Base-by-base conservation (phyloP, 2,888 invertebrate species). In the Apeira syringaria region DNA sequence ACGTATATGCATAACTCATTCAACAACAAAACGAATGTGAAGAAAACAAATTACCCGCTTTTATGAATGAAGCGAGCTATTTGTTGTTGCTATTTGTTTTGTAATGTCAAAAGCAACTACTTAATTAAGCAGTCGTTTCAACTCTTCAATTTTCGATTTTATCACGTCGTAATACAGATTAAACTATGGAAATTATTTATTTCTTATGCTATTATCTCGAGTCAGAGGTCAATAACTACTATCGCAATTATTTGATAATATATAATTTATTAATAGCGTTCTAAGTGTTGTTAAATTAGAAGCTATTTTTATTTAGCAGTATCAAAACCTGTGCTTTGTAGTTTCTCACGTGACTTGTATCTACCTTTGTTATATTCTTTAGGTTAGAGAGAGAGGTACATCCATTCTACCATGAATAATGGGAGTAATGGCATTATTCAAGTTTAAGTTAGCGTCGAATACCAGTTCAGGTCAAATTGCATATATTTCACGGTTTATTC, bases 11-110 rank as follows among this genome's bases (percentile, higher is more conserved):
- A n/a, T n/a, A n/a, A n/a, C n/a, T n/a, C n/a, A n/a, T n/a, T n/a
- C n/a, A n/a, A n/a, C n/a, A n/a, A n/a, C n/a, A n/a, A n/a, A 56
- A 57, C 43, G 50, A 39, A 50, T 53, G 46, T 56, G 52, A 48
- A 52, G 53, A 50, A 39, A 59, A 59, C 54, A 53, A 50, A 54
- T 52, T 28, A 37, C 27, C 53, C 50, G 59, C 61, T 63, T 59
- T 68, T 64, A 68, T 70, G 69, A 69, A 68, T 66, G 64, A 63
- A 64, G 39, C 43, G 30, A 38, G 53, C 52, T 53, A 42, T 12
- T 31, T 17, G 51, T 61, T 59, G 53, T 61, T 53, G 43, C 17
- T 31, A 22, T 52, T 61, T 59, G 53, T 61, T 44, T 56, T 56
- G 53, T 54, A 51, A 61, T 58, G 56, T 64, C 61, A 58, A 62